phyloP scores from a whole-genome alignment of 2,888 invertebrate genomes.

The Molorchus minor region DNA sequence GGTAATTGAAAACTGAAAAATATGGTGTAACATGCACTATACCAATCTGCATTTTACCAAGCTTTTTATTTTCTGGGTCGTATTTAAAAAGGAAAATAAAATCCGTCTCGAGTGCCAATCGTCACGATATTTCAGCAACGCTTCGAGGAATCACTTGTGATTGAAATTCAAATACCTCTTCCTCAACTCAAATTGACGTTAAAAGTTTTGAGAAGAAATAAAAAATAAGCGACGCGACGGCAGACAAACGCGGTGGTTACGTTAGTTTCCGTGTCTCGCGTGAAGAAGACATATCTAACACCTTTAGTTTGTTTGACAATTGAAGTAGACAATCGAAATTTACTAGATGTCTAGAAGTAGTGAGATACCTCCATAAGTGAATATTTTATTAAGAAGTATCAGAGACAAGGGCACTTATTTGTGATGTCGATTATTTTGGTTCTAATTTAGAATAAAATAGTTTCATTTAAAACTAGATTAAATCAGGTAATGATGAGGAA shows the following conservation, averaged over 20 bases:
- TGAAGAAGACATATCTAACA: not conserved
- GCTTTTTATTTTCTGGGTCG: no score
- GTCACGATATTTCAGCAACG: slow-evolving; percentile 44
- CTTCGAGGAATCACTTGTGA: slow-evolving; percentile 43
- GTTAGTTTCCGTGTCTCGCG: not conserved
- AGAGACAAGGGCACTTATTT: no score
- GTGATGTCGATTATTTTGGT: no score
- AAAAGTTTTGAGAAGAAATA: slow-evolving; percentile 28
- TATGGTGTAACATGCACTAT: no score
- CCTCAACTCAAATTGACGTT: slow-evolving; percentile 38
- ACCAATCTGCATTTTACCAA: no score
- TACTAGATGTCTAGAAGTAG: not conserved
- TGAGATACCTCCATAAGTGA: no score
- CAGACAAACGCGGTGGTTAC: not conserved
- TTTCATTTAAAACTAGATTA: no score
- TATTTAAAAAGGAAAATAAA: no score
- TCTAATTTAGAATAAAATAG: no score
- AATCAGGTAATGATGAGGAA: no score
- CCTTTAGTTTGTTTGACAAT: not conserved
- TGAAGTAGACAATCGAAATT: not conserved
- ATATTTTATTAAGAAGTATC: no score
- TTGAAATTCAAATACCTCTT: slow-evolving; percentile 48
- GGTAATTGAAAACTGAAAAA: no score
- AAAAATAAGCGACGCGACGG: slow-evolving; percentile 13
- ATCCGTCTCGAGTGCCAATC: slow-evolving; percentile 40